phyloP scores from a whole-genome alignment of 2,888 invertebrate species.

The Drosophila birchii region DNA sequence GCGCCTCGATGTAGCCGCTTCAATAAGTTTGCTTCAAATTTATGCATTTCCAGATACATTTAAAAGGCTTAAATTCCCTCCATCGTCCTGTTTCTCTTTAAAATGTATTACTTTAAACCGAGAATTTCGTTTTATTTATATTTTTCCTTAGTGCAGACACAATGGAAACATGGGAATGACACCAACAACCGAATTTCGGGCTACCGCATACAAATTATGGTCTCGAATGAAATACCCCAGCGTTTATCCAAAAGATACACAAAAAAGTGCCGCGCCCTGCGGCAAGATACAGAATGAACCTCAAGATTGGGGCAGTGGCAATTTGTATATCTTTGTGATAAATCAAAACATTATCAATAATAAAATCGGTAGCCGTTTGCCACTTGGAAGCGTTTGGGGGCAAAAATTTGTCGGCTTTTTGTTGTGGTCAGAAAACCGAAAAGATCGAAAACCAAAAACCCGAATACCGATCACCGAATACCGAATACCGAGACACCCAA shows the following conservation, averaged over 20 bases:
- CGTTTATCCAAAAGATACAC: conserved; percentile 28
- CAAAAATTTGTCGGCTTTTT: conserved; percentile 60
- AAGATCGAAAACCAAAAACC: conserved; percentile 20
- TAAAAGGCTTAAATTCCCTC: background rate
- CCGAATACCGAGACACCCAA: conserved; percentile 7
- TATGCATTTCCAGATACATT: background rate
- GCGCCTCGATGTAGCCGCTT: background rate
- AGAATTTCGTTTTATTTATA: too few species aligned
- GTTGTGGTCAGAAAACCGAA: conserved; percentile 62
- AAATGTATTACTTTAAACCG: background rate
- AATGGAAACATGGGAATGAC: conserved; percentile 29
- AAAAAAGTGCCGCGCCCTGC: conserved; percentile 51
- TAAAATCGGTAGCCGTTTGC: conserved; percentile 82
- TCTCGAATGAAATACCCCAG: conserved; percentile 33
- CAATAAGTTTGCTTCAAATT: background rate
- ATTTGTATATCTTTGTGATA: conserved; percentile 80
- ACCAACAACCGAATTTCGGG: conserved; percentile 21
- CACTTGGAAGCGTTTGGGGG: conserved; percentile 65
- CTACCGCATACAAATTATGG: conserved; percentile 50
- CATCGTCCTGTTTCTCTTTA: background rate
- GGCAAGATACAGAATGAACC: conserved; percentile 41
- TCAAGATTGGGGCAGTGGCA: conserved; percentile 48
- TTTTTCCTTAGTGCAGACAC: conserved; percentile 10
- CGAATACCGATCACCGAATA: conserved; percentile 11
- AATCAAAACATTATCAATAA: conserved; percentile 83